phyloP scores from a whole-genome alignment of 2,888 invertebrate genomes.

The Molorchus minor region DNA sequence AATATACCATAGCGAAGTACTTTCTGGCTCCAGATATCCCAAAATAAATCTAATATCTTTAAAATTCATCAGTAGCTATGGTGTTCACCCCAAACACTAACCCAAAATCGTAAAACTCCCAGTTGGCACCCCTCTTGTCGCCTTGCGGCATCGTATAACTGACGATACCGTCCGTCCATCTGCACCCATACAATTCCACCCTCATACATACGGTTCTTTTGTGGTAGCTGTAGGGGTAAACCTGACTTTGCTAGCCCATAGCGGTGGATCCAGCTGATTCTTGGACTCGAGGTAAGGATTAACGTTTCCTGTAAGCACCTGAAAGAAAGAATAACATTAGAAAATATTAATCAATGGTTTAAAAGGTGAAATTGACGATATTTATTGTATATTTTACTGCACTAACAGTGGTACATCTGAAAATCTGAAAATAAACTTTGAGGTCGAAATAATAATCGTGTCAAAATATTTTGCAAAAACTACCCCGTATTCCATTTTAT shows the following conservation, averaged over 20 bases:
- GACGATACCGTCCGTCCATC: slow-evolving; percentile 84
- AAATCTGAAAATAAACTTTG: too few relatives aligned
- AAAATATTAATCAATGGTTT: too few relatives aligned
- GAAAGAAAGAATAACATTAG: slow-evolving; percentile 47
- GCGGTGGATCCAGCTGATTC: slow-evolving; percentile 79
- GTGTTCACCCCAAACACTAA: too few relatives aligned
- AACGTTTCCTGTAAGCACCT: slow-evolving; percentile 85
- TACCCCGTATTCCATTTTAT: too few relatives aligned
- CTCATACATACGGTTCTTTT: slow-evolving; percentile 90
- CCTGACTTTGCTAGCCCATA: slow-evolving; percentile 85
- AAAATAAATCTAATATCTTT: not conserved
- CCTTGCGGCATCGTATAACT: slow-evolving; percentile 91
- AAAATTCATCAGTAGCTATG: not conserved
- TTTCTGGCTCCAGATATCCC: not conserved
- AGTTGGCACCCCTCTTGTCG: slow-evolving; percentile 79
- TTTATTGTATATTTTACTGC: too few relatives aligned
- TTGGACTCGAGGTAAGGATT: slow-evolving; percentile 86
- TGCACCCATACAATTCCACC: slow-evolving; percentile 89
- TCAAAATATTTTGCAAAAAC: too few relatives aligned
- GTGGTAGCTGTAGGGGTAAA: slow-evolving; percentile 88
- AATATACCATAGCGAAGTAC: too few relatives aligned
- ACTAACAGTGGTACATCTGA: too few relatives aligned
- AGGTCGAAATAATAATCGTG: too few relatives aligned
- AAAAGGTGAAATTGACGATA: too few relatives aligned
- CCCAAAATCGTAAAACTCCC: slow-evolving; percentile 80